phyloP scores from a whole-genome alignment of 2,113 vertebrate species.

The Quiscalus mexicanus region DNA sequence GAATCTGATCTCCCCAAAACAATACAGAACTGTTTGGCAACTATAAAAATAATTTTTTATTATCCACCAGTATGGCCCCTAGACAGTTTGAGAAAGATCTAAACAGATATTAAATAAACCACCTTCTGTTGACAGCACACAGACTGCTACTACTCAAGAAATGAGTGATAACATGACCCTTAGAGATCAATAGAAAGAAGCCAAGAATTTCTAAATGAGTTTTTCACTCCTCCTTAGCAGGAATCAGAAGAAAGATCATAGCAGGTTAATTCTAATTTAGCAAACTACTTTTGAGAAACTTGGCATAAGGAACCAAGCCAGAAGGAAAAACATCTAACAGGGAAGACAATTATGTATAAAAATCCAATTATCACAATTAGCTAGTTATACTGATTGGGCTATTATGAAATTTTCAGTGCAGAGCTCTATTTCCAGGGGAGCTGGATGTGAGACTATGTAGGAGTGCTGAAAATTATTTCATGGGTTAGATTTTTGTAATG shows the following conservation, averaged over 20 bases:
- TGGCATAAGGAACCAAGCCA: slow-evolving; percentile 58
- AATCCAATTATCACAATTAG: slow-evolving; percentile 75
- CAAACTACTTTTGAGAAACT: slow-evolving; percentile 54
- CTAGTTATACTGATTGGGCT: slow-evolving; percentile 53
- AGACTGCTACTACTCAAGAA: slow-evolving; percentile 42
- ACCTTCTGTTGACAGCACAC: not conserved
- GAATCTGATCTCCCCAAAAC: not conserved
- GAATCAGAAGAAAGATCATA: slow-evolving; percentile 56
- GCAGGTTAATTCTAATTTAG: slow-evolving; percentile 69
- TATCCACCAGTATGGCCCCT: not conserved
- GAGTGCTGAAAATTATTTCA: slow-evolving; percentile 52
- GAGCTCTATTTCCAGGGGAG: slow-evolving; percentile 46
- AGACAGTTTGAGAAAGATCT: slow-evolving; percentile 8
- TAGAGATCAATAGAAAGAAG: slow-evolving; percentile 45
- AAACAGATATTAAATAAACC: slow-evolving; percentile 47
- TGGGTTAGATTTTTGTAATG: slow-evolving; percentile 61
- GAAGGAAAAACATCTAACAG: slow-evolving; percentile 62
- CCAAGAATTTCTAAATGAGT: slow-evolving; percentile 57
- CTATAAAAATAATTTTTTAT: slow-evolving; percentile 7
- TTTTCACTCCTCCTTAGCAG: slow-evolving; percentile 56
- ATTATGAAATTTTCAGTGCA: slow-evolving; percentile 38
- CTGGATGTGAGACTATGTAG: slow-evolving; percentile 11
- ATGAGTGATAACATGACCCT: slow-evolving; percentile 53
- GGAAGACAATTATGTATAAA: slow-evolving; percentile 65
- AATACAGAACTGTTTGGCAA: not conserved